A percentile compares a stretch with the other conserved stretches of the same genome.
Conservation (phyloP, 2,113 vertebrate species). For the Stictonetta naevosa region DNA sequence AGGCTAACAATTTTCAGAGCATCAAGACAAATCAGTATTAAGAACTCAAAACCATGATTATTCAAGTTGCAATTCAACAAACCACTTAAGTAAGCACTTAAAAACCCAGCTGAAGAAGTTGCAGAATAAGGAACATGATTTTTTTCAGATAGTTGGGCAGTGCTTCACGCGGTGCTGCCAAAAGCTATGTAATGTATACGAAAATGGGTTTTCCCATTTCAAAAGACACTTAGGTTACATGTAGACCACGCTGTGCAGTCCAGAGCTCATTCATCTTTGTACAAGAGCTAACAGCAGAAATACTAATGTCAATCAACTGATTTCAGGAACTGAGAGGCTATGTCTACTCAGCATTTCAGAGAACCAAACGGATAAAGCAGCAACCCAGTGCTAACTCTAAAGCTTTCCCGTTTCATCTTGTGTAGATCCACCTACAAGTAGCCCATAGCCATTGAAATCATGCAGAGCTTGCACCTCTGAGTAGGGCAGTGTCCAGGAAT, state of each 20-base stretch:
- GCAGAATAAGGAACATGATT: background rate
- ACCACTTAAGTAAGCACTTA: background rate
- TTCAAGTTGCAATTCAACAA: background rate
- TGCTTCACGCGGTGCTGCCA: background rate
- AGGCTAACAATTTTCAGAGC: background rate
- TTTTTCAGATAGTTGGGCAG: background rate
- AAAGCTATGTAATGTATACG: background rate
- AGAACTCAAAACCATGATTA: background rate
- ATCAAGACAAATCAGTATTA: constrained; percentile 2
- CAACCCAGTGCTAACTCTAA: background rate
- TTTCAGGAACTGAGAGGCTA: background rate
- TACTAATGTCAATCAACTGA: background rate
- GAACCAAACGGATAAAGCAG: background rate
- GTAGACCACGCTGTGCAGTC: background rate
- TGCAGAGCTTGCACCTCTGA: background rate
- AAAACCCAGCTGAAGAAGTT: background rate
- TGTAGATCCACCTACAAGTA: background rate
- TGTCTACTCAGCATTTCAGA: background rate
- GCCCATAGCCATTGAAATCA: background rate
- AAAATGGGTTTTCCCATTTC: background rate
- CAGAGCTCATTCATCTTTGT: background rate
- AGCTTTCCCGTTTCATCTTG: background rate
- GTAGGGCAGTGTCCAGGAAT: background rate
- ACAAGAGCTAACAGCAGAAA: background rate
- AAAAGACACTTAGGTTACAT: background rate